These are phyloP conservation scores for Philantomba maxwellii DNA, from an alignment of 2,113 vertebrate genomes.

Conservation along the genomic window DNA sequence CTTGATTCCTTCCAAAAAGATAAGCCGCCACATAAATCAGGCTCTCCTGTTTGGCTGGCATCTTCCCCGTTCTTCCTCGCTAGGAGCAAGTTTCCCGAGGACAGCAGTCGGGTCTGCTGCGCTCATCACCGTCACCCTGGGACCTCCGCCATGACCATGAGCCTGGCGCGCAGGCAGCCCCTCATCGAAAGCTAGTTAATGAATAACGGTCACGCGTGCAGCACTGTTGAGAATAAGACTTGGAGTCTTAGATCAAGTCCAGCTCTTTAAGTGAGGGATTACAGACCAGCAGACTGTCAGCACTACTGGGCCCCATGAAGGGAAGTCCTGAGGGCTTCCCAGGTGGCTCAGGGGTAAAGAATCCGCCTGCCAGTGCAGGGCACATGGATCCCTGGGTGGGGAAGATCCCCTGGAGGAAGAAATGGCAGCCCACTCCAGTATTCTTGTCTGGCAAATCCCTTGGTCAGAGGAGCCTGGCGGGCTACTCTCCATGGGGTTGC, in stretches of 20 bases:
- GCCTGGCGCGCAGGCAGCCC: no score
- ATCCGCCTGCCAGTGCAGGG: background rate
- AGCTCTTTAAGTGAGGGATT: background rate
- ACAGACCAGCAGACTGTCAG: background rate
- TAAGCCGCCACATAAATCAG: background rate
- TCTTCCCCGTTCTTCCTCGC: background rate
- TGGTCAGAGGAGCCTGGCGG: background rate
- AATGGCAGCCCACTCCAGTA: background rate
- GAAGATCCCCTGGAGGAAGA: background rate
- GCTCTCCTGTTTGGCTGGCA: accelerated
- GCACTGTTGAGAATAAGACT: background rate
- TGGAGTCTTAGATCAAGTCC: background rate
- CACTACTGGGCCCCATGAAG: background rate
- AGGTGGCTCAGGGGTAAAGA: background rate
- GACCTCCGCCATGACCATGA: accelerated
- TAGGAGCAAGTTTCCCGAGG: background rate
- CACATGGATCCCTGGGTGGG: background rate
- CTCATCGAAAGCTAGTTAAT: background rate
- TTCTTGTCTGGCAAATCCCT: background rate
- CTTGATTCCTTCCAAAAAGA: background rate
- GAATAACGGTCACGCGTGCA: background rate
- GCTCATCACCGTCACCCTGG: background rate
- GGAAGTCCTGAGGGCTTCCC: background rate
- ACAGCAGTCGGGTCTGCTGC: accelerated
- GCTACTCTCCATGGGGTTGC: background rate